Conservation (phyloP, 2,888 invertebrate genomes). For the Phengaris alcon region DNA sequence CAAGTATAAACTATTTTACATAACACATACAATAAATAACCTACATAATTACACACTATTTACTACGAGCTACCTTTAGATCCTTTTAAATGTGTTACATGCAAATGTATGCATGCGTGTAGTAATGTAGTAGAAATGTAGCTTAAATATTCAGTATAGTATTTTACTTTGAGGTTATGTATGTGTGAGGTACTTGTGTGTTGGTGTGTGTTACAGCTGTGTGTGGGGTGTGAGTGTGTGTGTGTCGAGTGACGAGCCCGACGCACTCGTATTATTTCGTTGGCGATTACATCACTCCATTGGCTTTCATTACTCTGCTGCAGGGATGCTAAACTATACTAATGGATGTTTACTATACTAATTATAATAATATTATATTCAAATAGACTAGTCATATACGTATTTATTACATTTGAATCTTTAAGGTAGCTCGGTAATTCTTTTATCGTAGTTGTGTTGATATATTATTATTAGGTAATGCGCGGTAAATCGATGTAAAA, state of each 20-base stretch:
- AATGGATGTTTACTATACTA: background rate
- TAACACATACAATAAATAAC: background rate
- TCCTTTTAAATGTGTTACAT: background rate
- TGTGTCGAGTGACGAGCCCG: background rate
- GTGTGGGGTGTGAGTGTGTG: background rate
- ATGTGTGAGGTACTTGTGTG: background rate
- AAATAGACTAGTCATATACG: too few relatives aligned
- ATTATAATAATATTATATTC: too few relatives aligned
- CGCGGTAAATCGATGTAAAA: too few relatives aligned
- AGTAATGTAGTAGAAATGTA: slow-evolving; percentile 3
- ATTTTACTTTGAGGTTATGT: background rate
- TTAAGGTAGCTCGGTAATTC: too few relatives aligned
- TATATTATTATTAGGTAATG: too few relatives aligned
- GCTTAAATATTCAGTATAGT: background rate
- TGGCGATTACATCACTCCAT: slow-evolving; percentile 38
- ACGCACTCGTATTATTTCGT: slow-evolving; percentile 36
- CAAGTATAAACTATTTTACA: background rate
- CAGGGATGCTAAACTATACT: slow-evolving; percentile 29
- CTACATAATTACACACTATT: background rate
- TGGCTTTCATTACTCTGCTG: slow-evolving; percentile 35
- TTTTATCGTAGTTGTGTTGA: too few relatives aligned
- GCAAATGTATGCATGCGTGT: background rate
- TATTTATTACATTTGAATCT: too few relatives aligned
- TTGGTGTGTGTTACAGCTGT: background rate
- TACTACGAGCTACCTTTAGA: background rate